Base-by-base conservation (phyloP, 2,888 invertebrate genomes). In the Drosophila pseudotakahashii region DNA sequence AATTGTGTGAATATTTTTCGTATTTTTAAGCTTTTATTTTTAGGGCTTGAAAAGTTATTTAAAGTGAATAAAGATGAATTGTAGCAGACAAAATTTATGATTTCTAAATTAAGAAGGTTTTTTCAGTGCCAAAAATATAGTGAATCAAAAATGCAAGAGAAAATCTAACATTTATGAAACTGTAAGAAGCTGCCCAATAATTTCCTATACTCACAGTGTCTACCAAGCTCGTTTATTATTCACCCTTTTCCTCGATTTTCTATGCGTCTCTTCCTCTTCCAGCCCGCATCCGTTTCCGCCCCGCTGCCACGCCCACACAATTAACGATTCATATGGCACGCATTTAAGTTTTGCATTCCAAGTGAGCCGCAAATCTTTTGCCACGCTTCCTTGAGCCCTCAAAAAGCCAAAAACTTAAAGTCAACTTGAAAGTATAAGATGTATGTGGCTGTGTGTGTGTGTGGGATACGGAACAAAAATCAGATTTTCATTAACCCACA, bases 261-360 rank as follows among this genome's bases (percentile, higher is more conserved):
- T 3, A 16, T 10, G 10, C 14, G 11, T 1, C 36, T 42, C 23
- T 34, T 41, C n/a, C 42, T 66, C 19, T 37, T 44, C 11, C n/a
- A 64, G 26, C 60, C 45, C 39, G 16, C 34, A 44, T 36, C 42
- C 39, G 39, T 14, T 39, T 61, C 37, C 34, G 36, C 62, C 32
- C 32, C 36, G 44, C 42, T 41, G 26, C 50, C 69, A 70, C 60
- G 67, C 58, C 67, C 77, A 71, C 60, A 74, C 80, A 85, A 85
- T 86, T 87, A 87, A 79, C 88, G 79, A 79, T 86, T 87, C 82
- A 84, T 84, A 79, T 73, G 75, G 55, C 62, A 69, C 73, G 73
- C 76, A 77, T 75, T 78, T 62, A 73, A 82, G 75, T 84, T 82
- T 75, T 70, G 79, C 76, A 79, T 76, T 74, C 68, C 64, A 66